Evolutionary conservation across 2,113 vertebrate species (phyloP).

Genomic region (Etia nguti): DNA sequence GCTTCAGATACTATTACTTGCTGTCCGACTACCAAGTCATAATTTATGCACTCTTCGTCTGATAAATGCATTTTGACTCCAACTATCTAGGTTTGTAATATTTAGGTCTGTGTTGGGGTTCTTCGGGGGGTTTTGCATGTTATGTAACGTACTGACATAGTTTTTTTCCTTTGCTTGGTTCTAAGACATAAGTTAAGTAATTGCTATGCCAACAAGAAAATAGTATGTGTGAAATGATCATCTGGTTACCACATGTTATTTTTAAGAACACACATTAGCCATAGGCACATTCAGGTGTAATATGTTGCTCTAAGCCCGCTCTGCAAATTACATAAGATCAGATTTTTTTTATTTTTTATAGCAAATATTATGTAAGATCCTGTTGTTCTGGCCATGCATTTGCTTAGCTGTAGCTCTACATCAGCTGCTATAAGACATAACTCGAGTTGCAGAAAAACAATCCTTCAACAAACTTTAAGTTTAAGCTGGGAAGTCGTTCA

Average conservation of each 20-base stretch:
- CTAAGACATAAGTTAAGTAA: neutral
- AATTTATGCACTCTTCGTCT: neutral
- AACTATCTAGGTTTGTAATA: neutral
- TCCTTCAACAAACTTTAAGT: neutral
- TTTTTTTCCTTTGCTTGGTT: neutral
- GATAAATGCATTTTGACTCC: neutral
- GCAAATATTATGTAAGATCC: slow-evolving; percentile 11
- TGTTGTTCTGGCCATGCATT: neutral
- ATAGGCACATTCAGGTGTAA: neutral
- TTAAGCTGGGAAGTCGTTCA: neutral
- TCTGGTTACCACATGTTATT: neutral
- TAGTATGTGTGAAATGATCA: neutral
- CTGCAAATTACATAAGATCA: slow-evolving; percentile 16
- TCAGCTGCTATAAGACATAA: neutral
- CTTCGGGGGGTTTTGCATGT: neutral
- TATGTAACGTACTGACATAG: neutral
- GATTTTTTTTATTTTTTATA: fast-evolving
- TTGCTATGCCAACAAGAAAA: neutral
- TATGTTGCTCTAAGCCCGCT: neutral
- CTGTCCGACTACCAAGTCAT: neutral
- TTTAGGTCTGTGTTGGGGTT: neutral
- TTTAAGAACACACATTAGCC: neutral
- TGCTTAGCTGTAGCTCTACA: neutral
- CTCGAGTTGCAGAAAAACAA: neutral
- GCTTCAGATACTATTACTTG: neutral